Base-by-base conservation (phyloP, 2,888 invertebrate species). In the Diogma glabrata region DNA sequence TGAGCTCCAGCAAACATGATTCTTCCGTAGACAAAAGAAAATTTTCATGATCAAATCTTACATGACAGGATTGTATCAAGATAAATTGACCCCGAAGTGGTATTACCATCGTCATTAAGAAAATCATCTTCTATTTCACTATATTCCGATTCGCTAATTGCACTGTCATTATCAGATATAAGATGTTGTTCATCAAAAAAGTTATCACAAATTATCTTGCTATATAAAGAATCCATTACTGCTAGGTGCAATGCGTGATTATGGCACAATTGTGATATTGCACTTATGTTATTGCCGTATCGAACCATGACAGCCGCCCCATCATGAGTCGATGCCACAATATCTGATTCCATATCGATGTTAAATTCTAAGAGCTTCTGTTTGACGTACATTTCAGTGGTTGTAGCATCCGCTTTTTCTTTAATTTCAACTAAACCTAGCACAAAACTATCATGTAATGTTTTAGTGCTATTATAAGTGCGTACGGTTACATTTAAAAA, bases 21-120 rank as follows among this genome's bases (percentile, higher is more conserved):
- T 47, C 47, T 33, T 48, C 22, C 30, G 47, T 33, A 47, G 28
- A 38, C 38, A 9, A 16, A 38, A 38, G 38, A 38, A 38, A 17
- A 38, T 38, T 38, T 19, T 38, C 12, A 38, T 38, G 17, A 38
- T 38, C 36, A 36, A n/a, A 16, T 36, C 36, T 36, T 17, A 17
- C 14, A 36, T n/a, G 36, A 3, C 17, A 17, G 19, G 17, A 3
- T 38, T 38, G 17, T 38, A 38, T 38, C 38, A 38, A 38, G 38
- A 38, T 38, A 38, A 38, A 38, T 38, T 38, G 38, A 38, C 38
- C 19, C 8, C 2, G 38, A 19, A 17, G 38, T 38, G 38, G 17
- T 38, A 17, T 38, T 17, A 38, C 19, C 17, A 17, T 38, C 38
- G 36, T 17, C 16, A n/a, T 36, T 36, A 36, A 17, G 14, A 14